These are phyloP conservation scores for Balaeniceps rex DNA, from an alignment of 2,113 vertebrate species.

Conservation along the genomic window DNA sequence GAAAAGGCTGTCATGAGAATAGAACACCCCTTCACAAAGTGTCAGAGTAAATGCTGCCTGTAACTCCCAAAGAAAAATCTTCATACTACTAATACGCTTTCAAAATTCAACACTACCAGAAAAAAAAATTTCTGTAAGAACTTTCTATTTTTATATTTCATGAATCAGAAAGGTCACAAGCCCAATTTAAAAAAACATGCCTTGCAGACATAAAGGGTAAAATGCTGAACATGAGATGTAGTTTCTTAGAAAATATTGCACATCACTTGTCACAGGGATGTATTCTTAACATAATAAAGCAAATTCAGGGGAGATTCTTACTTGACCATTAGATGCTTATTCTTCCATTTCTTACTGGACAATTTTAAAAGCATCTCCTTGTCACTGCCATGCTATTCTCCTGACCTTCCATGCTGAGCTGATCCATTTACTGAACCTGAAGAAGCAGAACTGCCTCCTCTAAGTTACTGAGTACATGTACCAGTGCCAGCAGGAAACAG, in stretches of 20 bases:
- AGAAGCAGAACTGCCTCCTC: background rate
- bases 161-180: conserved; percentile 20
- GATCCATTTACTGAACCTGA: background rate
- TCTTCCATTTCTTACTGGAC: background rate
- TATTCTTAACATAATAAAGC: background rate
- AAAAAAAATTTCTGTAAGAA: background rate
- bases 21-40: background rate
- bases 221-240: background rate
- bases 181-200: background rate
- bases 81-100: background rate
- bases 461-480: background rate
- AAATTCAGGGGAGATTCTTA: background rate
- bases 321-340: background rate
- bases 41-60: background rate
- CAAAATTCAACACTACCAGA: background rate
- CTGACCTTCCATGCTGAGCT: conserved; percentile 1
- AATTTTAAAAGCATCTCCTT: conserved; percentile 18
- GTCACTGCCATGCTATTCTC: background rate
- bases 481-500: background rate
- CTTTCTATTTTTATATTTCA: background rate
- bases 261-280: background rate
- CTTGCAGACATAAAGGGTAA: background rate
- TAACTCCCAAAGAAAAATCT: background rate
- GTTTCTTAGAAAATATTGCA: background rate
- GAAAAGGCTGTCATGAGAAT: background rate